phyloP scores from a whole-genome alignment of 2,888 invertebrate species.

The Drosophila parthenogenetica region DNA sequence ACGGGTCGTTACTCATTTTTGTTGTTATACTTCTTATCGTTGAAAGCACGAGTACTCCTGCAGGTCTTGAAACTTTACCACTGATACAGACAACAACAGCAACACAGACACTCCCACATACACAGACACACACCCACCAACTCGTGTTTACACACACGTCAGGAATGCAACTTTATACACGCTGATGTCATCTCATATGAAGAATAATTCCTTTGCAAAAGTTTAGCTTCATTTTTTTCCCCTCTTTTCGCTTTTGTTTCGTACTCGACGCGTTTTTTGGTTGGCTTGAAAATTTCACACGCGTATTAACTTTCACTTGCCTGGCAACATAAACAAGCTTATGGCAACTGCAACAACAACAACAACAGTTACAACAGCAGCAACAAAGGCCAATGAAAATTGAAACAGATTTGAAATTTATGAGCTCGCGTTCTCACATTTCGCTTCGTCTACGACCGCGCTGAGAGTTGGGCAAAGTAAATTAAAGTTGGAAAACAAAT shows the following conservation, averaged over 20 bases:
- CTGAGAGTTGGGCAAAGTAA: constrained; percentile 55
- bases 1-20: constrained; percentile 40
- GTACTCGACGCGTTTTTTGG: constrained; percentile 13
- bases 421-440: constrained; percentile 47
- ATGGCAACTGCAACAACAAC: constrained; percentile 35
- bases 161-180: constrained; percentile 57
- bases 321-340: constrained; percentile 71
- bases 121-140: constrained; percentile 10
- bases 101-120: constrained; percentile 13
- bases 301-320: constrained; percentile 74
- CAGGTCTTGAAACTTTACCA: constrained; percentile 59
- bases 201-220: constrained; percentile 70
- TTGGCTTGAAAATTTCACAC: constrained; percentile 65
- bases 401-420: constrained; percentile 76
- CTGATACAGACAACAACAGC: constrained; percentile 41
- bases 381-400: constrained; percentile 61
- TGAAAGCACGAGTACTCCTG: constrained; percentile 46
- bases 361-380: neutral
- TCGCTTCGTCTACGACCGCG: constrained; percentile 25
- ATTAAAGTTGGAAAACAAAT: constrained; percentile 69
- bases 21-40: constrained; percentile 59
- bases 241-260: constrained; percentile 21
- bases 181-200: constrained; percentile 75
- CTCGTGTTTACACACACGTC: constrained; percentile 9
- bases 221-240: constrained; percentile 50